phyloP scores from a whole-genome alignment of 2,113 vertebrate genomes.

The Petrocephalus zakoni region DNA sequence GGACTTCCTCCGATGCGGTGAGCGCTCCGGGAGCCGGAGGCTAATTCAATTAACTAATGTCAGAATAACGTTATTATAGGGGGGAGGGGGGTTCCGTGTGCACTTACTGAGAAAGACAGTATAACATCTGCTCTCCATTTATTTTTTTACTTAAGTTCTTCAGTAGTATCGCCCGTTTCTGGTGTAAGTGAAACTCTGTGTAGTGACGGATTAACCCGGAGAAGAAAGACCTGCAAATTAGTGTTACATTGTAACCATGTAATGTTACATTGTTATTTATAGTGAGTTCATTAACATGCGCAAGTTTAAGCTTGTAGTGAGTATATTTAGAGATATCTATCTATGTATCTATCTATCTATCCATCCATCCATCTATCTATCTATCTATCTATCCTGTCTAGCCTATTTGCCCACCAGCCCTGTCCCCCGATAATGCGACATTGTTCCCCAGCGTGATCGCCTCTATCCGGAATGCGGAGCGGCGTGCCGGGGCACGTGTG shows the following conservation, averaged over 20 bases:
- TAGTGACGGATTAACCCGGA: slow-evolving; percentile 1
- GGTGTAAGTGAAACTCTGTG: not conserved
- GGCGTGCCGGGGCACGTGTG: slow-evolving; percentile 32
- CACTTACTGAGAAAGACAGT: not conserved
- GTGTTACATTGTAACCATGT: not conserved
- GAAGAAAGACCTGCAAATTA: not conserved
- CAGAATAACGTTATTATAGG: not conserved
- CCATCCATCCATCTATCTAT: not conserved
- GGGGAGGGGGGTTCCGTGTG: too few species aligned
- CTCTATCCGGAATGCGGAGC: slow-evolving; percentile 25
- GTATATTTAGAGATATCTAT: not conserved
- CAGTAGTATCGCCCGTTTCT: not conserved
- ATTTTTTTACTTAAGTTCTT: not conserved
- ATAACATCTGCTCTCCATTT: not conserved
- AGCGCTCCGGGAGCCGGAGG: not conserved
- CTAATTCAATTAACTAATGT: not conserved
- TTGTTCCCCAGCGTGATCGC: not conserved
- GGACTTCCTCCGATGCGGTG: slow-evolving; percentile 1
- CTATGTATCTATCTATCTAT: not conserved
- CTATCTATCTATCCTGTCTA: not conserved
- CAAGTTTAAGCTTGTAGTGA: not conserved
- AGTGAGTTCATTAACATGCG: not conserved
- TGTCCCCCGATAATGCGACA: not conserved
- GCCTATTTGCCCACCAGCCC: not conserved
- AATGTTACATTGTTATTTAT: not conserved